Base-by-base conservation (phyloP, 2,797 vertebrate genomes). In the Taeniopygia guttata region DNA sequence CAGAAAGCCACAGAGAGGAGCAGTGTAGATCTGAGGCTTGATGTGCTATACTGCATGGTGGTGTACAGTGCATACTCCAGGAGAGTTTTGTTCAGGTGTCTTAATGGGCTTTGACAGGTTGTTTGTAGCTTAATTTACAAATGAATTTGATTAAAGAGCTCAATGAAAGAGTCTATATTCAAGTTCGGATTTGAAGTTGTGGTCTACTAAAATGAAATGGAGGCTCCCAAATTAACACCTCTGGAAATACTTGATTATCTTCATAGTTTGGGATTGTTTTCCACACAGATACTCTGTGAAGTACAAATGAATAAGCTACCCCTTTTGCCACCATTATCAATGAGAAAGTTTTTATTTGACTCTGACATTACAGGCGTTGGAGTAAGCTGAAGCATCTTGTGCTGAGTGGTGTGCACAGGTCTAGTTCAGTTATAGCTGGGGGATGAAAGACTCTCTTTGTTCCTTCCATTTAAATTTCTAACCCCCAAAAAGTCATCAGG, bases 161-260 rank as follows among this genome's bases (percentile, higher is more conserved):
- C 77, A 94, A 60, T 90, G 76, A 87, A 93, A 88, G 84, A 64
- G 81, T 79, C 73, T 79, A 36, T 66, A 62, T 84, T 79, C 80
- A 67, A 81, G 68, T 79, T 86, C 13, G 59, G 78, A 93, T 90
- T 86, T 92, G 69, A 62, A 90, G 86, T 75, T 80, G 51, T 38
- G 38, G 64, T 77, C 59, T 89, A 15, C 48, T 67, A n/a, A 88
- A 77, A 82, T 54, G 90, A 90, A 94, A 76, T 70, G 58, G 55
- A 91, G 68, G 70, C 42, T 90, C n/a, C 63, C 59, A 92, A 86
- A 95, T 92, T 86, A 94, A 93, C 74, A 95, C 56, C 89, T 94
- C 72, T 74, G 60, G 29, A 89, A 95, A 84, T 90, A 88, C 32
- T 91, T 95, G 32, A 84, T 94, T 79, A 82, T 90, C 74, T 74